Evolutionary conservation across 2,888 invertebrate genomes (phyloP), one percentile per base, ranked within the genome.

Genomic region (Xylota segnis): DNA sequence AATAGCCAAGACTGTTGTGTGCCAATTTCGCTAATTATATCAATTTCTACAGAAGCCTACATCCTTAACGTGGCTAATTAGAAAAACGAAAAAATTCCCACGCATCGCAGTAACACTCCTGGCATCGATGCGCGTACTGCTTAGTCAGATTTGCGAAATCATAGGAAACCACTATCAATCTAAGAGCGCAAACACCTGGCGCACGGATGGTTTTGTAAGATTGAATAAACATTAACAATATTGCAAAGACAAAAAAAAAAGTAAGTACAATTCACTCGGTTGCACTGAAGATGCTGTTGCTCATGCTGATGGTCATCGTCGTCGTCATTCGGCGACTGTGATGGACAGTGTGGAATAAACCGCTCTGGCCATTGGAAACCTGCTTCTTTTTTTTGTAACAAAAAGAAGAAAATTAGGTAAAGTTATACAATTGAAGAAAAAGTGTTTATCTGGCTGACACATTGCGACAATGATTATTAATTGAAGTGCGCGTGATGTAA

Each of bases 401-500:
- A 65, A 32, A 65, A 50, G 37, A 52, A 58, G 34, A 45, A 52
- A 65, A 66, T 40, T 58, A 75, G 65, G 45, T 34, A 52, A 59
- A 59, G 58, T 63, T 76, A 59, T 59, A 52, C 29, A 50, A 50
- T 59, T 68, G 61, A 63, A 34, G 71, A 34, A 58, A 34, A 47
- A 52, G 18, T 56, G 45, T 70, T 70, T 70, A 43, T 70, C 23
- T 14, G 4, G 5, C 32, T 34, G 70, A 70, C 56, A 70, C 52
- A 23, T 56, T 56, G 75, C 75, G 14, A 45, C 65, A 65, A 56
- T 37, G 56, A 65, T 75, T 76, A 76, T 66, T 66, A 76, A 76
- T 76, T 76, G 65, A 76, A 58, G 66, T 58, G 56, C 66, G 37
- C 47, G 50, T 76, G 66, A 76, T 66, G 75, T 58, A 76, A 76